Evolutionary conservation across 2,113 vertebrate species (phyloP).

Genomic region (Asarcornis scutulata): DNA sequence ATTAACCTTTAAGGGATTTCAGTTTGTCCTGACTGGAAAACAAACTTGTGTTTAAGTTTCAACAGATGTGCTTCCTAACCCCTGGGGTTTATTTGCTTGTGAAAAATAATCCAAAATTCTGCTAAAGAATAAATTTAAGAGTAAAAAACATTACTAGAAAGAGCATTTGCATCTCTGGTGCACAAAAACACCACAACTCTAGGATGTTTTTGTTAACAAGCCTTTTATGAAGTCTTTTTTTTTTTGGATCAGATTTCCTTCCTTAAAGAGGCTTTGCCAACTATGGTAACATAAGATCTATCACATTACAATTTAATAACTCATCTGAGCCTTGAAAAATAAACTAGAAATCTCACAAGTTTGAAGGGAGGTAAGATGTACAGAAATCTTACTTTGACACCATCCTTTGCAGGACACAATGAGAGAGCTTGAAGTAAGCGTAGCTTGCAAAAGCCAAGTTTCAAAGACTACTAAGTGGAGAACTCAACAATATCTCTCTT

Average conservation of each 20-base stretch:
- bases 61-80: not conserved
- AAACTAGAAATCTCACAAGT: not conserved
- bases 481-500: not conserved
- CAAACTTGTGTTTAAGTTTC: not conserved
- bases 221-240: not conserved
- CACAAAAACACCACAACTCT: not conserved
- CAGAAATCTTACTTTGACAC: not conserved
- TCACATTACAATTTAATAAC: not conserved
- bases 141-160: slow-evolving; percentile 14
- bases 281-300: not conserved
- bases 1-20: slow-evolving; percentile 52
- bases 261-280: not conserved
- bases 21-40: slow-evolving; percentile 6
- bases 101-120: slow-evolving; percentile 41
- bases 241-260: not conserved
- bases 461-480: not conserved
- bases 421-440: not conserved
- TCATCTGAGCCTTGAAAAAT: not conserved
- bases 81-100: not conserved
- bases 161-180: not conserved
- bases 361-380: not conserved
- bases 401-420: not conserved
- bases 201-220: not conserved
- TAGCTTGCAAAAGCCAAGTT: not conserved
- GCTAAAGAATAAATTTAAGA: not conserved